These are phyloP conservation scores for Noctua janthe DNA, from an alignment of 2,888 invertebrate genomes.

Conservation along the genomic window DNA sequence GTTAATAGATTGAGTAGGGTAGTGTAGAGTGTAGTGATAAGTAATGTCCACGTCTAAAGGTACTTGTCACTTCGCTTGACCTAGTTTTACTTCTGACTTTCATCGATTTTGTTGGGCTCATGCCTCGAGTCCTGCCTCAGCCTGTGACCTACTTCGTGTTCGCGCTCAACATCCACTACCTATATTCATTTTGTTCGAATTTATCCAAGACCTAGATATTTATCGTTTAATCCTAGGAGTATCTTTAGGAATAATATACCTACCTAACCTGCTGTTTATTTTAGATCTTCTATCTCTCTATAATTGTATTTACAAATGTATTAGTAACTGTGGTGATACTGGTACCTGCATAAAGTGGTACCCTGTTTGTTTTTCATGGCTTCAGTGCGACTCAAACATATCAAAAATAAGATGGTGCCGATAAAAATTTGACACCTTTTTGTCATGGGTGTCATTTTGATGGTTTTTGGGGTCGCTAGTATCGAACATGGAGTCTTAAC, in stretches of 20 bases:
- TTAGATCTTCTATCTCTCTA: neutral
- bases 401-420: too few species aligned
- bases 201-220: neutral
- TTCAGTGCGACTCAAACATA: too few species aligned
- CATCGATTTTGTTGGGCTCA: constrained; percentile 14
- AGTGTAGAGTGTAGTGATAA: neutral
- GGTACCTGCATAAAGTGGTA: too few species aligned
- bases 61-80: neutral
- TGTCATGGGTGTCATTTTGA: too few species aligned
- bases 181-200: neutral
- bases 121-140: constrained; percentile 6
- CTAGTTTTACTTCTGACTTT: neutral
- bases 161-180: neutral
- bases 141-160: constrained; percentile 25
- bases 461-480: too few species aligned
- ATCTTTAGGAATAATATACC: neutral
- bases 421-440: too few species aligned
- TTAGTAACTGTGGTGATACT: too few species aligned
- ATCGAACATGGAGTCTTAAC: too few species aligned
- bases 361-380: too few species aligned
- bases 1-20: too few species aligned
- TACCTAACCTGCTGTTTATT: neutral
- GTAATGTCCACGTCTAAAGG: neutral
- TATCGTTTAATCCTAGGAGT: neutral
- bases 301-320: neutral